Evolutionary conservation across 2,888 invertebrate species (phyloP).

Genomic region (Cerastis rubricosa): DNA sequence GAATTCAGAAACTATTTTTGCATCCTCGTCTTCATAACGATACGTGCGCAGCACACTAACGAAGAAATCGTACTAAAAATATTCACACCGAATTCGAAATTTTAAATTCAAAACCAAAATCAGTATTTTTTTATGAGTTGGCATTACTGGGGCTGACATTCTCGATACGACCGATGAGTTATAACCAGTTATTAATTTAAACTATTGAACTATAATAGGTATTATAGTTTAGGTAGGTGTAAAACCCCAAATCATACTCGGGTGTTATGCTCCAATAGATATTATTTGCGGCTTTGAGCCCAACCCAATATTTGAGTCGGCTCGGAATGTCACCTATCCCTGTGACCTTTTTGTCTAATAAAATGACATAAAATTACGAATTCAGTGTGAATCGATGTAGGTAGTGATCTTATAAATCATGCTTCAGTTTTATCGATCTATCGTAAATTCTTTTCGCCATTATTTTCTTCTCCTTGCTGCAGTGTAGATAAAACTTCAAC

Average conservation of each 20-base stretch:
- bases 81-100: conserved; percentile 51
- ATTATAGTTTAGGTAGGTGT: conserved; percentile 3
- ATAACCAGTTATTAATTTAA: conserved; percentile 1
- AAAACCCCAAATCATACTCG: conserved; percentile 37
- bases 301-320: conserved; percentile 37
- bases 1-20: conserved; percentile 55
- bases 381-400: conserved; percentile 25
- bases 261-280: conserved; percentile 25
- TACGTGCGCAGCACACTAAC: conserved; percentile 50
- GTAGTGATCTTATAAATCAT: conserved; percentile 3
- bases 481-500: conserved; percentile 10
- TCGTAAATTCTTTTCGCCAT: neutral
- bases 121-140: conserved; percentile 31
- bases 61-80: conserved; percentile 39
- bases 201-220: conserved; percentile 4
- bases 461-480: conserved; percentile 1
- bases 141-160: conserved; percentile 22
- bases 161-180: conserved; percentile 8
- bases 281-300: conserved; percentile 50
- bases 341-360: conserved; percentile 41
- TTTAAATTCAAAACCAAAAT: conserved; percentile 38
- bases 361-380: conserved; percentile 27
- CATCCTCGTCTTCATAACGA: conserved; percentile 41
- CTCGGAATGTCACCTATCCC: conserved; percentile 21
- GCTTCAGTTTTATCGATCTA: neutral